Conservation (phyloP, 2,113 vertebrate genomes). For the Sminthopsis crassicaudata region DNA sequence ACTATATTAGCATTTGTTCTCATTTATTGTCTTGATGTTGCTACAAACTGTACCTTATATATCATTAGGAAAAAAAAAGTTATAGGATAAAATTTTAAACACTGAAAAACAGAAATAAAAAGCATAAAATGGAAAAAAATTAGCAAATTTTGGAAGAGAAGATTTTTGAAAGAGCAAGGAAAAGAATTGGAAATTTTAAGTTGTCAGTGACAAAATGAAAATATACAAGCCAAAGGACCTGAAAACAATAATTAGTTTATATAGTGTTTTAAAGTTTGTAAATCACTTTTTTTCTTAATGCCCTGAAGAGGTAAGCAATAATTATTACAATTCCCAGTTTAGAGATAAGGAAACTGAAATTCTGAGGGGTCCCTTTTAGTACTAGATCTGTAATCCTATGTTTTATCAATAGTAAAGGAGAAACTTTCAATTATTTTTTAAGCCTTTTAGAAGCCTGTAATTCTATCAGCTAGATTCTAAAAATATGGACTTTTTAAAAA, state of each 20-base stretch:
- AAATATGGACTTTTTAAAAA: slow-evolving; percentile 68
- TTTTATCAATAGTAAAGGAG: slow-evolving; percentile 8
- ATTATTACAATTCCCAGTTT: not conserved
- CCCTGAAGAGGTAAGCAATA: not conserved
- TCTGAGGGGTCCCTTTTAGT: not conserved
- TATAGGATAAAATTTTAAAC: not conserved
- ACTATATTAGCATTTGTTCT: not conserved
- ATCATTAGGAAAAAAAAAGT: not conserved
- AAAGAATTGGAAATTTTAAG: not conserved
- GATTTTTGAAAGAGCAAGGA: not conserved
- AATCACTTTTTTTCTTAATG: not conserved
- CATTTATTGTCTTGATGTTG: not conserved
- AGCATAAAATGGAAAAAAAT: not conserved
- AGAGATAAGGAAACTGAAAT: not conserved
- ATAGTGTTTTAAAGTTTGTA: not conserved
- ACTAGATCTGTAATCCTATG: not conserved
- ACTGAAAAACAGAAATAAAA: not conserved
- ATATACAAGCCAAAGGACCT: not conserved
- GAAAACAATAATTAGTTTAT: not conserved
- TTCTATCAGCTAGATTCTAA: slow-evolving; percentile 62
- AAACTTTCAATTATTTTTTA: slow-evolving; percentile 59
- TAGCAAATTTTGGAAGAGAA: not conserved
- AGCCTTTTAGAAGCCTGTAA: slow-evolving; percentile 60
- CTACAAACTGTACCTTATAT: not conserved
- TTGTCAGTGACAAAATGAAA: not conserved